Percentiles rank a stretch among this genome's conserved stretches.
phyloP scores from a whole-genome alignment of 2,797 vertebrate genomes.

The Myotis pilosus region DNA sequence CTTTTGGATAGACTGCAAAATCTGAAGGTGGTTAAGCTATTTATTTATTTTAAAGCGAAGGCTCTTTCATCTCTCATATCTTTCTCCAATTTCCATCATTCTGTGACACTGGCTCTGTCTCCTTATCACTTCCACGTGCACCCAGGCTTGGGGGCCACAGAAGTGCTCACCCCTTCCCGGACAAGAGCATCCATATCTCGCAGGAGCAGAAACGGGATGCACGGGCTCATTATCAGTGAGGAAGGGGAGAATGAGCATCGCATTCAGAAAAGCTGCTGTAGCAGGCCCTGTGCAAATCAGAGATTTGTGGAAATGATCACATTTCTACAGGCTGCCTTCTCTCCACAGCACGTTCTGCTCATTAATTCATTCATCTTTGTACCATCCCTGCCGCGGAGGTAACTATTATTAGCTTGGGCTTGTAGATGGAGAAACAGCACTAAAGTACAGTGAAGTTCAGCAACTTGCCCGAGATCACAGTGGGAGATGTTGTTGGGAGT shows the following conservation, averaged over 20 bases:
- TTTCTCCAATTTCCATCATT: conserved; percentile 15
- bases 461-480: conserved; percentile 66
- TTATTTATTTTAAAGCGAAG: conserved; percentile 41
- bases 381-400: conserved; percentile 74
- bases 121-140: neutral
- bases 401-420: conserved; percentile 80
- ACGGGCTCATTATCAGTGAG: neutral
- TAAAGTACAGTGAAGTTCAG: conserved; percentile 77
- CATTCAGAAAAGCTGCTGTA: conserved; percentile 7
- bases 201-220: conserved; percentile 39
- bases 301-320: conserved; percentile 65
- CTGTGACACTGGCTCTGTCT: neutral
- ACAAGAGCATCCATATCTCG: neutral
- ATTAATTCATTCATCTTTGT: conserved; percentile 81
- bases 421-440: conserved; percentile 74
- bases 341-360: conserved; percentile 60
- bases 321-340: conserved; percentile 39
- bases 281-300: conserved; percentile 42
- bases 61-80: neutral
- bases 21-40: conserved; percentile 2
- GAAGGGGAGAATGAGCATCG: neutral
- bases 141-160: neutral
- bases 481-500: conserved; percentile 55
- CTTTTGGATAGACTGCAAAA: conserved; percentile 31
- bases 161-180: conserved; percentile 35